Percentiles rank a stretch among this genome's conserved stretches.
phyloP scores from a whole-genome alignment of 2,797 vertebrate species.

The Mastacembelus armatus region DNA sequence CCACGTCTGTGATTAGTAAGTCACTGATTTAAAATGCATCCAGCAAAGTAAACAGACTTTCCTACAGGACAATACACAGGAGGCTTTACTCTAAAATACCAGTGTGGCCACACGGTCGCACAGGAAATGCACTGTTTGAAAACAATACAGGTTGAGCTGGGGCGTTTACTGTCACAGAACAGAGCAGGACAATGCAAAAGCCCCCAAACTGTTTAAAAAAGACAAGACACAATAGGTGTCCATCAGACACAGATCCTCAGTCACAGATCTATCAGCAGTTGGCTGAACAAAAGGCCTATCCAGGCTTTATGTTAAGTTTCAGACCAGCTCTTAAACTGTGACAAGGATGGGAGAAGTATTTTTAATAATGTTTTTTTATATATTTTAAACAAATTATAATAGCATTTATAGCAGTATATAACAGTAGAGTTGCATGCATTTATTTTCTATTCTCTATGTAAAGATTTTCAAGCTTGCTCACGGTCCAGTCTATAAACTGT shows the following conservation, averaged over 20 bases:
- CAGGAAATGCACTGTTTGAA: conserved; percentile 79
- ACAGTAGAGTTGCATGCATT: neutral
- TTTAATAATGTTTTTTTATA: neutral
- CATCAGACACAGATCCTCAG: conserved; percentile 31
- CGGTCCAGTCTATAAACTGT: conserved; percentile 44
- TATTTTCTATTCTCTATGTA: neutral
- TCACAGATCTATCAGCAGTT: neutral
- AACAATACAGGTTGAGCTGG: conserved; percentile 78
- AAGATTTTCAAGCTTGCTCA: conserved; percentile 19
- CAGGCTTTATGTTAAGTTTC: neutral
- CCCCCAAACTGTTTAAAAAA: conserved; percentile 61
- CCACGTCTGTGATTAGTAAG: conserved; percentile 4
- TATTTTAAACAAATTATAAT: neutral
- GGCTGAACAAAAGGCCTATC: neutral
- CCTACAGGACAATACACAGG: conserved; percentile 55
- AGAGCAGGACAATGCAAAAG: conserved; percentile 59
- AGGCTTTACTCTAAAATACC: conserved; percentile 62
- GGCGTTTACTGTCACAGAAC: conserved; percentile 66
- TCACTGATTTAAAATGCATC: conserved; percentile 40
- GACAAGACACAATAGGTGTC: conserved; percentile 51
- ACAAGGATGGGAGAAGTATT: neutral
- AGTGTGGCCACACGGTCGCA: conserved; percentile 62
- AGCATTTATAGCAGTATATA: no score
- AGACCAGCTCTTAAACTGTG: neutral
- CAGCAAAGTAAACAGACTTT: conserved; percentile 48